A percentile compares a stretch with the other conserved stretches of the same genome.
phyloP scores from a whole-genome alignment of 2,113 vertebrate species.

The Eonycteris spelaea region DNA sequence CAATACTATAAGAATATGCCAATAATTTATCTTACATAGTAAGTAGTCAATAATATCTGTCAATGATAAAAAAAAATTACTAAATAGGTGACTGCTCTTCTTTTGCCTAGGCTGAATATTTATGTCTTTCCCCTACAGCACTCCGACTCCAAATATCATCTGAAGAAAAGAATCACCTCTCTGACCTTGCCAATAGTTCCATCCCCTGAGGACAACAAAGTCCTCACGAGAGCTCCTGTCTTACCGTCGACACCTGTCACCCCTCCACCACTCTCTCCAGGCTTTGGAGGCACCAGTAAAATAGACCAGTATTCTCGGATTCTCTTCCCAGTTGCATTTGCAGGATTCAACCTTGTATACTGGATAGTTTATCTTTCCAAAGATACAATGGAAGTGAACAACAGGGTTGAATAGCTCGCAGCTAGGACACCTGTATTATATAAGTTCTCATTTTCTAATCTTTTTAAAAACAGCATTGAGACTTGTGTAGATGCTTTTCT shows the following conservation, averaged over 20 bases:
- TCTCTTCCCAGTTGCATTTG: conserved; percentile 95
- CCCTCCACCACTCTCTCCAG: conserved; percentile 78
- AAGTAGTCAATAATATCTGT: not conserved
- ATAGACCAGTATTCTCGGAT: conserved; percentile 97
- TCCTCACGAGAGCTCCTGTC: conserved; percentile 78
- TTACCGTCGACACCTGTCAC: conserved; percentile 71
- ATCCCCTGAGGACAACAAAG: conserved; percentile 80
- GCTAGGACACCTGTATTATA: not conserved
- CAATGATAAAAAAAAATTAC: not conserved
- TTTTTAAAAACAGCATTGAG: not conserved
- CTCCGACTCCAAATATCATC: conserved; percentile 87
- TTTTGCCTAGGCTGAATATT: not conserved
- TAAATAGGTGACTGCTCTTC: not conserved
- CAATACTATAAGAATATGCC: not conserved
- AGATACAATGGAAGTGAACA: conserved; percentile 95
- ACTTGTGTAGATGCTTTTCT: not conserved
- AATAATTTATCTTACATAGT: not conserved
- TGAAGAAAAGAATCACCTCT: conserved; percentile 94
- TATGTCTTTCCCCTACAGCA: conserved; percentile 62
- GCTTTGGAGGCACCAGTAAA: conserved; percentile 91
- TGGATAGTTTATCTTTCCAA: conserved; percentile 98
- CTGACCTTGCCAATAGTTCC: conserved; percentile 81
- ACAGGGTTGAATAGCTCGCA: conserved; percentile 61
- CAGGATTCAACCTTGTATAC: conserved; percentile 96
- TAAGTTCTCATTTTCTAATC: not conserved